Conservation (phyloP, 2,888 invertebrate species). For the Odontocerum albicorne region DNA sequence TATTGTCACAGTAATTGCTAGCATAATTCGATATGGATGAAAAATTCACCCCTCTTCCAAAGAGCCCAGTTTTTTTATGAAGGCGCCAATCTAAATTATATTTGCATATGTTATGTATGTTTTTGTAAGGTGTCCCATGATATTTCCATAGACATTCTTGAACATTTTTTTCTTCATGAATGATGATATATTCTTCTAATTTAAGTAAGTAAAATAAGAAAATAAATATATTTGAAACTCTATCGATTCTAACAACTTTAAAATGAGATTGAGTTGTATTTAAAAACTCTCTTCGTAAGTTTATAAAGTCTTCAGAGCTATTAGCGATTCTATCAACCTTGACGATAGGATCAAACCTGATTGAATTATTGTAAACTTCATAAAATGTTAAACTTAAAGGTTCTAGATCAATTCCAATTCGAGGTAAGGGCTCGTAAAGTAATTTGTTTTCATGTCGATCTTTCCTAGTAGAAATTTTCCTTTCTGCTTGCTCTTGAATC, state of each 20-base stretch:
- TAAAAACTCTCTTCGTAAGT: slow-evolving; percentile 11
- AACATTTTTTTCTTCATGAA: slow-evolving; percentile 26
- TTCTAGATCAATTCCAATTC: not conserved
- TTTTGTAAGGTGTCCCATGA: slow-evolving; percentile 39
- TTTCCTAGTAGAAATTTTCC: too few relatives aligned
- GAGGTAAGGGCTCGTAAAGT: not conserved
- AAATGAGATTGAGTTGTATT: slow-evolving; percentile 24
- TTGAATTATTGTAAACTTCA: too few relatives aligned
- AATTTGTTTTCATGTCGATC: too few relatives aligned
- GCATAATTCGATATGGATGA: slow-evolving; percentile 39
- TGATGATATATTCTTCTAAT: slow-evolving; percentile 34
- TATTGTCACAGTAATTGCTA: slow-evolving; percentile 38
- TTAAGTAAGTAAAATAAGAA: slow-evolving; percentile 33
- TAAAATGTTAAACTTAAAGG: too few relatives aligned
- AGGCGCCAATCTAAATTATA: slow-evolving; percentile 42
- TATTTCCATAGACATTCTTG: slow-evolving; percentile 37
- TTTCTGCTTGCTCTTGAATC: too few relatives aligned
- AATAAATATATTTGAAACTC: slow-evolving; percentile 32
- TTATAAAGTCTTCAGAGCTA: not conserved
- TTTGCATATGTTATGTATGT: slow-evolving; percentile 38
- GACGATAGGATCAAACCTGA: too few relatives aligned
- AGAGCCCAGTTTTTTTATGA: slow-evolving; percentile 38
- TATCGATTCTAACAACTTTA: slow-evolving; percentile 26
- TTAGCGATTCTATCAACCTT: too few relatives aligned
- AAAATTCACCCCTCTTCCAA: slow-evolving; percentile 42